Evolutionary conservation across 2,113 vertebrate species (phyloP), one percentile per base, ranked within the genome.

Genomic region (Microcebus tavaratra): DNA sequence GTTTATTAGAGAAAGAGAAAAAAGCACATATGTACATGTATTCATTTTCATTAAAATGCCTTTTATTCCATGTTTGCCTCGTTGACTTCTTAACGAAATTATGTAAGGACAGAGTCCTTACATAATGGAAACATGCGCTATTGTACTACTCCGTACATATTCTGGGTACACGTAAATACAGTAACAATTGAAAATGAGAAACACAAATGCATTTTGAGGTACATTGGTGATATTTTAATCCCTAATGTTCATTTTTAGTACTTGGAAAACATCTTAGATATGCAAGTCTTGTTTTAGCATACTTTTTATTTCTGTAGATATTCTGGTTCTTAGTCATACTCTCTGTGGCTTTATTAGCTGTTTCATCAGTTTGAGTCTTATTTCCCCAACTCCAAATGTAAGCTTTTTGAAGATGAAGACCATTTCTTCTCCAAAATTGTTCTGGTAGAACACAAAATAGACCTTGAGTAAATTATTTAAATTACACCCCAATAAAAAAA

Each of bases 1-100:
- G 21, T 75, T 92, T 80, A 65, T 21, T 91, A 93, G 48, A 65
- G 45, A 81, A 34, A 45, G 3, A 20, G 8, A 72, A 87, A 94
- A 83, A 4, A 55, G 17, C 15, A 55, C 6, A 8, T 57, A 75
- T 15, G 8, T 42, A n/a, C n/a, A 3, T 80, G 29, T 95, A 34
- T 93, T 87, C 76, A 65, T 88, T 89, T 90, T 91, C 39, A 85
- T 88, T 93, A 93, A 91, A 93, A 97, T 93, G 34, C 14, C 50
- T 78, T 82, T 91, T 76, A 79, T 6, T 82, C 59, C 17, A 23
- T 90, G 78, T 88, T n/a, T 95, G 67, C 42, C 42, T 82, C 91
- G 36, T 87, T 91, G 67, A 81, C 48, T 88, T 92, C 87, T 91
- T 45, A 84, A 68, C 83, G 80, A 73, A 81, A 92, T 94, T 75